Evolutionary conservation across 2,113 vertebrate genomes (phyloP), one percentile per base, ranked within the genome.

Genomic region (Limnothrissa miodon): DNA sequence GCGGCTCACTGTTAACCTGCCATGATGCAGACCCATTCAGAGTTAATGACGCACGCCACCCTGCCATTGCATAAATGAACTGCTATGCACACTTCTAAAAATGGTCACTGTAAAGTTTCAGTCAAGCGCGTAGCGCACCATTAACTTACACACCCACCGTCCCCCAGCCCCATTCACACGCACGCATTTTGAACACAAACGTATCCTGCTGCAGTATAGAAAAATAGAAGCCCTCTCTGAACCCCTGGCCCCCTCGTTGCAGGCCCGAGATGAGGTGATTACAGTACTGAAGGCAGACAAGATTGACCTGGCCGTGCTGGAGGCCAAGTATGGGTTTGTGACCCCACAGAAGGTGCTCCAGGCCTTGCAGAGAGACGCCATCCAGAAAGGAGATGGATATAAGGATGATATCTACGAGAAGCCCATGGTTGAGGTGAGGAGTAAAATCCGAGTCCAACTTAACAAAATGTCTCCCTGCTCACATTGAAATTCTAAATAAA

Each of bases 211-310:
- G 62, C 29, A 11, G 62, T 56, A 23, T 36, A 70, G 11, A 74
- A 36, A 74, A 15, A 74, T 0, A 70, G 59, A 66, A 66, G 56
- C 56, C 81, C 13, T n/a, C 39, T 0, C 59, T 82, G 2, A 6
- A 70, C 8, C 80, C n/a, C 39, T n/a, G 44, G 25, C 0, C 6
- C 23, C 36, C 62, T 56, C 42, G 6, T 80, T 81, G 19, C 92
- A 99, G 98, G 98, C 98, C 91, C 94, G 96, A 89, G 98, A 99
- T 90, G 98, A 99, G 92, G 97, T 99, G 91, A 99, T 99, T 92
- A 96, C 96, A 1, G 95, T 99, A 87, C 94, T 99, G 89, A 97
- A 96, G 89, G 97, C 98, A 74, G 96, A 99, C 91, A 99, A 99
- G 92, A 96, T 97, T 51, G 97, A 99, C 90, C 87, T 98, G 90